phyloP scores from a whole-genome alignment of 2,113 vertebrate genomes.

The Cariama cristata region DNA sequence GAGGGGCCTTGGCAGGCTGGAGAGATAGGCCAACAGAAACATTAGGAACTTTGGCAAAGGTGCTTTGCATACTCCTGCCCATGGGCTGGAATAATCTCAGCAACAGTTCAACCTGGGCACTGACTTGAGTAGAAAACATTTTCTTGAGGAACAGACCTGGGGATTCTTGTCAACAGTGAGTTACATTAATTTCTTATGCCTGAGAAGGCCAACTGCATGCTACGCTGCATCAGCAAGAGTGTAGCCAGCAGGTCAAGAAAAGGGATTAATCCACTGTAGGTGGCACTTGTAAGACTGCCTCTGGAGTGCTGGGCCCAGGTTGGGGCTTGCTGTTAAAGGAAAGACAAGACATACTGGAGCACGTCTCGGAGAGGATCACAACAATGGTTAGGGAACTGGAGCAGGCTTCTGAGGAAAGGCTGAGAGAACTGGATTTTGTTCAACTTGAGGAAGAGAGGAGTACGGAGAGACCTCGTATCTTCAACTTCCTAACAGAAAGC shows the following conservation, averaged over 20 bases:
- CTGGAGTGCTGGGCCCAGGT: neutral
- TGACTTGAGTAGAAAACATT: neutral
- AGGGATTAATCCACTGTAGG: neutral
- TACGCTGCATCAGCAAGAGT: neutral
- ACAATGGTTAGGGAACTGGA: neutral
- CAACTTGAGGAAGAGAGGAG: neutral
- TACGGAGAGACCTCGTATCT: accelerated
- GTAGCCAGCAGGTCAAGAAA: neutral
- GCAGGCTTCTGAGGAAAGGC: neutral
- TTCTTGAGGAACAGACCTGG: neutral
- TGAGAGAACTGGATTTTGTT: neutral
- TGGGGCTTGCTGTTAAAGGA: neutral
- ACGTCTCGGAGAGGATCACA: neutral
- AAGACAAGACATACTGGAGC: neutral
- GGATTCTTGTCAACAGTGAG: neutral
- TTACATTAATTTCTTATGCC: neutral
- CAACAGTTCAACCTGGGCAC: neutral
- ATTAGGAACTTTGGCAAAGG: neutral
- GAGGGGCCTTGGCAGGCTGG: neutral
- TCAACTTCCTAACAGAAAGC: neutral
- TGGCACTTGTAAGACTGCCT: neutral
- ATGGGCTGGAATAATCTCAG: neutral
- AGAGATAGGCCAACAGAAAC: neutral
- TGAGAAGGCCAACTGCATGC: accelerated
- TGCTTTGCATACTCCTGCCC: accelerated